Evolutionary conservation across 2,113 vertebrate species (phyloP).

Genomic region (Ondatra zibethicus): DNA sequence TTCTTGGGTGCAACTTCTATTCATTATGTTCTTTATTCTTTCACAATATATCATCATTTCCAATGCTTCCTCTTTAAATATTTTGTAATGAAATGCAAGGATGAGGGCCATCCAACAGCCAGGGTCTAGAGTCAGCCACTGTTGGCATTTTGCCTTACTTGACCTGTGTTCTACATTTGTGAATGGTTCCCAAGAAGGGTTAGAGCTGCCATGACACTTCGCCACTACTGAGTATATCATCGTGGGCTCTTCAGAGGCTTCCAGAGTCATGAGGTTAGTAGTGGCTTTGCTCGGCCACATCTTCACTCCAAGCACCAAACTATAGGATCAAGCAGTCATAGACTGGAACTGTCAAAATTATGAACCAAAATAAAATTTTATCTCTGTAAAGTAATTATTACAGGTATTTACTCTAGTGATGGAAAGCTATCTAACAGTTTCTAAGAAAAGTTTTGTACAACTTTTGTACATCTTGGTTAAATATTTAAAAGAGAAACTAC

Average conservation of each 20-base stretch:
- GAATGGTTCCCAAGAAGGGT: neutral
- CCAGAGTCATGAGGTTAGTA: neutral
- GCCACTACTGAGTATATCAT: no score
- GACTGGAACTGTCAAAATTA: neutral
- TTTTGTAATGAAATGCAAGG: slow-evolving; percentile 19
- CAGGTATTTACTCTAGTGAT: neutral
- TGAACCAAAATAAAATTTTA: neutral
- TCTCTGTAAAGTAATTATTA: neutral
- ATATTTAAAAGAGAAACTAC: neutral
- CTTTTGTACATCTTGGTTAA: neutral
- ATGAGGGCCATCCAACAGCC: neutral
- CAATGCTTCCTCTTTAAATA: neutral
- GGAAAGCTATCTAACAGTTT: neutral
- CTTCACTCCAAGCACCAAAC: neutral
- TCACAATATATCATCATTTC: neutral
- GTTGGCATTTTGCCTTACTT: neutral
- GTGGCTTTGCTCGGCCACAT: neutral
- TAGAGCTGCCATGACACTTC: neutral
- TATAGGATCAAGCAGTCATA: neutral
- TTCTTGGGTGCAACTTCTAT: neutral
- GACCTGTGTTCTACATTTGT: slow-evolving; percentile 14
- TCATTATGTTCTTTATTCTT: neutral
- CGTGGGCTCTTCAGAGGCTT: neutral
- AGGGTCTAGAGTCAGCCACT: neutral
- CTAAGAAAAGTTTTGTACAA: neutral